phyloP scores from a whole-genome alignment of 2,797 vertebrate genomes.

The Potorous gilbertii region DNA sequence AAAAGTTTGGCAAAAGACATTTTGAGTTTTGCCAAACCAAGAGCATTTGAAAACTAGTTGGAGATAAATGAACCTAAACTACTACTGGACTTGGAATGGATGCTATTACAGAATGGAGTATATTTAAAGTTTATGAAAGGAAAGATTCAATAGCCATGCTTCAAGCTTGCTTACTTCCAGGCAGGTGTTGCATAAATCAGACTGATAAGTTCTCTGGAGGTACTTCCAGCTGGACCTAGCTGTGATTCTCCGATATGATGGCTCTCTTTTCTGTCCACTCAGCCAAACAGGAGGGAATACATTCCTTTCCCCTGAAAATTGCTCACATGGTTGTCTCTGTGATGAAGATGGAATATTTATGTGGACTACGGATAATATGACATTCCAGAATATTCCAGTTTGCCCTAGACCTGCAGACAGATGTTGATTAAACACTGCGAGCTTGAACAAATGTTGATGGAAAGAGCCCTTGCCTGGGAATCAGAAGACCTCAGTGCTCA shows the following conservation, averaged over 20 bases:
- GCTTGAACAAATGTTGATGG: slow-evolving; percentile 40
- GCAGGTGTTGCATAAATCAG: slow-evolving; percentile 55
- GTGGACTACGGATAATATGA: slow-evolving; percentile 3
- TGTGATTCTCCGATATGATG: slow-evolving; percentile 50
- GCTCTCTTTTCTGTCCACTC: slow-evolving; percentile 5
- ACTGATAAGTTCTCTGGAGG: slow-evolving; percentile 46
- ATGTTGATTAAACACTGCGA: slow-evolving; percentile 33
- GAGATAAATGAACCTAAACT: slow-evolving; percentile 52
- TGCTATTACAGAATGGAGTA: slow-evolving; percentile 21
- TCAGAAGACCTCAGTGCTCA: not conserved
- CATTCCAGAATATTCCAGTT: slow-evolving; percentile 34
- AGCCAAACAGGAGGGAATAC: slow-evolving; percentile 26
- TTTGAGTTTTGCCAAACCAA: slow-evolving; percentile 42
- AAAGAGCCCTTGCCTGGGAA: not conserved
- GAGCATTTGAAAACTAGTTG: slow-evolving; percentile 53
- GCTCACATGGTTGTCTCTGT: not conserved
- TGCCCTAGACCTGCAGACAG: slow-evolving; percentile 28
- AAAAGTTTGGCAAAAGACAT: slow-evolving; percentile 38
- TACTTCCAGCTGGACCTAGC: slow-evolving; percentile 39
- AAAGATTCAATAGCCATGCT: slow-evolving; percentile 27
- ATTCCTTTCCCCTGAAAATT: slow-evolving; percentile 21
- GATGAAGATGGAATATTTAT: slow-evolving; percentile 30
- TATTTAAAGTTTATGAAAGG: slow-evolving; percentile 63
- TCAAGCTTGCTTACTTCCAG: not conserved
- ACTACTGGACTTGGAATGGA: slow-evolving; percentile 31